Evolutionary conservation across 2,797 vertebrate species (phyloP).

Genomic region (Tympanoctomys barrerae): DNA sequence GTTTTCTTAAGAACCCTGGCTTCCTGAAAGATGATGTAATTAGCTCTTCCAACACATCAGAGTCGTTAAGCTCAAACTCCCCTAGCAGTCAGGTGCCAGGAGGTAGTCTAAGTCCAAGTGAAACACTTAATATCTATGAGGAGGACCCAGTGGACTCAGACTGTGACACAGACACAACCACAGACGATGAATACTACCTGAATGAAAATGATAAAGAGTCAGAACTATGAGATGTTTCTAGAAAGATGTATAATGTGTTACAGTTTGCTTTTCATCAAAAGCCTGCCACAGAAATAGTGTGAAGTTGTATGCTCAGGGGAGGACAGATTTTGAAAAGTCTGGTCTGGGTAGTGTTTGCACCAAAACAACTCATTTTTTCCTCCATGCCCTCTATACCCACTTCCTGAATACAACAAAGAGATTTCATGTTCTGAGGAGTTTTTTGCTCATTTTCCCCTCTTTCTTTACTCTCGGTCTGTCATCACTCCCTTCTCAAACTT

Average conservation of each 20-base stretch:
- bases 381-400: background rate
- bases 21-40: slow-evolving; percentile 83
- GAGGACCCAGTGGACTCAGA: slow-evolving; percentile 90
- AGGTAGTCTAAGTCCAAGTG: slow-evolving; percentile 85
- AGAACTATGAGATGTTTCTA: slow-evolving; percentile 90
- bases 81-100: slow-evolving; percentile 81
- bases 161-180: slow-evolving; percentile 93
- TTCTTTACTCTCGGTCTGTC: background rate
- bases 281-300: background rate
- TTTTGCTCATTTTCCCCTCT: slow-evolving; percentile 1
- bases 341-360: background rate
- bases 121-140: slow-evolving; percentile 86
- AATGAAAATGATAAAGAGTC: slow-evolving; percentile 94
- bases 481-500: background rate
- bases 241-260: background rate
- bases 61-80: slow-evolving; percentile 83
- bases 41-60: slow-evolving; percentile 66
- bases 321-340: background rate
- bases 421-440: background rate
- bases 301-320: background rate
- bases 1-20: slow-evolving; percentile 88
- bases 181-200: slow-evolving; percentile 97
- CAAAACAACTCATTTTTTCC: background rate
- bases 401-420: slow-evolving; percentile 41
- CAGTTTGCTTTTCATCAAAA: slow-evolving; percentile 49